These are phyloP conservation scores for Dryas iulia DNA, from an alignment of 1,140 invertebrate species.

Conservation along the genomic window DNA sequence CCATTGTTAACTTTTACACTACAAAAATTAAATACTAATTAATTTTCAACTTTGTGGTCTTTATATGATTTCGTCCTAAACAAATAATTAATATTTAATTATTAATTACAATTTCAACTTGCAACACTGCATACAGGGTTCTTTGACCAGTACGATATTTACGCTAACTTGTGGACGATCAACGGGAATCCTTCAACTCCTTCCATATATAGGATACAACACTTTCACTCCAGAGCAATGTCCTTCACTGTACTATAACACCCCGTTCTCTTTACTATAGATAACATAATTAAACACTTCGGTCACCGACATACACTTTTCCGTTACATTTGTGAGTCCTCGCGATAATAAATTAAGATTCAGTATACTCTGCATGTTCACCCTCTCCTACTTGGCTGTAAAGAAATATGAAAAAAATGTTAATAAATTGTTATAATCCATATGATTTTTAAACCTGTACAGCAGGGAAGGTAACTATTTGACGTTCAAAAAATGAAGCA, in stretches of 20 bases:
- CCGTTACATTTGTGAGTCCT: constrained; percentile 72
- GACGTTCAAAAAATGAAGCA: too few species aligned
- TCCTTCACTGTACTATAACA: constrained; percentile 61
- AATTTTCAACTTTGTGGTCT: too few species aligned
- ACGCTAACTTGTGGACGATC: constrained; percentile 45
- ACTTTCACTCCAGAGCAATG: constrained; percentile 75
- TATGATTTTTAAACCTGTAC: too few species aligned
- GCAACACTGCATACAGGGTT: too few species aligned
- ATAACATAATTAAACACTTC: constrained; percentile 64
- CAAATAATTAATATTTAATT: too few species aligned
- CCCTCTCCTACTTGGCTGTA: constrained; percentile 64
- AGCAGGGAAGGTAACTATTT: too few species aligned
- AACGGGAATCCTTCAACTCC: constrained; percentile 69
- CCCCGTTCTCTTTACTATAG: constrained; percentile 52
- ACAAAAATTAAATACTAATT: too few species aligned
- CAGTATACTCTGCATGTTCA: constrained; percentile 49
- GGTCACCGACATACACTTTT: constrained; percentile 70
- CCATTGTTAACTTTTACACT: too few species aligned
- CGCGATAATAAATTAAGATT: constrained; percentile 77
- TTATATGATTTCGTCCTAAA: too few species aligned
- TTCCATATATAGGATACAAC: constrained; percentile 79
- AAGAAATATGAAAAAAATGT: constrained; percentile 24
- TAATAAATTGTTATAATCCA: too few species aligned
- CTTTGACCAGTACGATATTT: too few species aligned
- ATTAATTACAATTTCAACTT: too few species aligned